Evolutionary conservation across 2,797 vertebrate genomes (phyloP).

Genomic region (Cyprinella venusta): DNA sequence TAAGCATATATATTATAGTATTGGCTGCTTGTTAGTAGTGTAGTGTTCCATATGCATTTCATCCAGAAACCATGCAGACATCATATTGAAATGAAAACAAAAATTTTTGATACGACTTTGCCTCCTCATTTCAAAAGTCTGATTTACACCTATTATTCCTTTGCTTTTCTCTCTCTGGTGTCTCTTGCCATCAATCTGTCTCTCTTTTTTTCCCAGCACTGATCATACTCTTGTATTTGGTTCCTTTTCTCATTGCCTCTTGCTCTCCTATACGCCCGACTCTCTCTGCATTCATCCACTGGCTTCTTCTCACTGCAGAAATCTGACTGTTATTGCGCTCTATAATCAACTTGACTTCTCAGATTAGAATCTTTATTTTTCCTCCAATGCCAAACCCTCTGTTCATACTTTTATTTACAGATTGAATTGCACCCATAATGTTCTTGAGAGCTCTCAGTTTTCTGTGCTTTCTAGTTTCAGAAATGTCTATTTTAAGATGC

Average conservation of each 20-base stretch:
- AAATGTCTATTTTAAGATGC: constrained; percentile 56
- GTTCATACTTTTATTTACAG: constrained; percentile 69
- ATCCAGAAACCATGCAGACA: neutral
- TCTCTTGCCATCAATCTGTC: neutral
- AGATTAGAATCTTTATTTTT: constrained; percentile 64
- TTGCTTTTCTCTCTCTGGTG: neutral
- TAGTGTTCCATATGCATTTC: neutral
- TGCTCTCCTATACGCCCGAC: neutral
- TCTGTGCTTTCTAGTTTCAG: constrained; percentile 68
- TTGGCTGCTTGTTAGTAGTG: neutral
- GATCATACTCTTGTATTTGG: neutral
- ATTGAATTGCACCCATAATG: constrained; percentile 65
- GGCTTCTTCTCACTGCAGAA: constrained; percentile 54
- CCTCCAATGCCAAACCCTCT: constrained; percentile 51
- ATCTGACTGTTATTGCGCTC: constrained; percentile 18
- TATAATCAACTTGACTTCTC: constrained; percentile 54
- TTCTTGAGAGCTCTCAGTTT: constrained; percentile 70
- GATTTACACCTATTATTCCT: neutral
- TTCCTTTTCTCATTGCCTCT: constrained; percentile 3
- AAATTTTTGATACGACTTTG: neutral
- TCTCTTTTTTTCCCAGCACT: neutral
- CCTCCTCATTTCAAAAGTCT: neutral
- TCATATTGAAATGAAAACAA: neutral
- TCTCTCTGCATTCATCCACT: constrained; percentile 10
- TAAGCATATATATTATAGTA: neutral